Evolutionary conservation across 2,888 invertebrate genomes (phyloP).

Genomic region (Selenia dentaria): DNA sequence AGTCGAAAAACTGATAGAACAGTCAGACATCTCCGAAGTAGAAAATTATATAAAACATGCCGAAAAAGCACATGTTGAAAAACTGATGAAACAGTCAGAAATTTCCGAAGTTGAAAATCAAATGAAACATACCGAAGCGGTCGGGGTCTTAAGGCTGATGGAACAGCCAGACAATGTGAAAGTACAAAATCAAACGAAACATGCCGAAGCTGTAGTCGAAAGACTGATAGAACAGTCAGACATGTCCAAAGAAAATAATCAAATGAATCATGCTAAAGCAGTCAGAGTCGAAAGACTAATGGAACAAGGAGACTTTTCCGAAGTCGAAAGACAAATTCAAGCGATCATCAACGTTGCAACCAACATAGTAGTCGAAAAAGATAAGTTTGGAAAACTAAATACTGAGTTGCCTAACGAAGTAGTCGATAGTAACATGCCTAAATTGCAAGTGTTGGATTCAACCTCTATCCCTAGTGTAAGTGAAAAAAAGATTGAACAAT

Average conservation of each 20-base stretch:
- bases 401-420: constrained; percentile 70
- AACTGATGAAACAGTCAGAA: too few relatives aligned
- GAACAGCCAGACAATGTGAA: background rate
- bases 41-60: too few relatives aligned
- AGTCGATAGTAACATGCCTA: constrained; percentile 68
- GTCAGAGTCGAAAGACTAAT: constrained; percentile 20
- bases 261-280: background rate
- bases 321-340: constrained; percentile 4
- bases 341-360: background rate
- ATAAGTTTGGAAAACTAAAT: constrained; percentile 38
- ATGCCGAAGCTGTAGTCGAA: constrained; percentile 1
- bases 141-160: too few relatives aligned
- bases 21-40: background rate
- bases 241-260: background rate
- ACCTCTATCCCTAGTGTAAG: constrained; percentile 74
- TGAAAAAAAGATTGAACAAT: constrained; percentile 60
- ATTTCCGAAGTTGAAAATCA: too few relatives aligned
- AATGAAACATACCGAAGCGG: too few relatives aligned
- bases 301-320: constrained; percentile 1
- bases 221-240: too few relatives aligned
- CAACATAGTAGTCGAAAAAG: constrained; percentile 23
- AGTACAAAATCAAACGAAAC: constrained; percentile 38
- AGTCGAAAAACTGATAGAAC: constrained; percentile 23
- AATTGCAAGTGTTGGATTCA: constrained; percentile 72
- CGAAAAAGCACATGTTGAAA: too few relatives aligned